Conservation (phyloP, 64 coral and sea anemone genomes). For the Pachyseris speciosa region DNA sequence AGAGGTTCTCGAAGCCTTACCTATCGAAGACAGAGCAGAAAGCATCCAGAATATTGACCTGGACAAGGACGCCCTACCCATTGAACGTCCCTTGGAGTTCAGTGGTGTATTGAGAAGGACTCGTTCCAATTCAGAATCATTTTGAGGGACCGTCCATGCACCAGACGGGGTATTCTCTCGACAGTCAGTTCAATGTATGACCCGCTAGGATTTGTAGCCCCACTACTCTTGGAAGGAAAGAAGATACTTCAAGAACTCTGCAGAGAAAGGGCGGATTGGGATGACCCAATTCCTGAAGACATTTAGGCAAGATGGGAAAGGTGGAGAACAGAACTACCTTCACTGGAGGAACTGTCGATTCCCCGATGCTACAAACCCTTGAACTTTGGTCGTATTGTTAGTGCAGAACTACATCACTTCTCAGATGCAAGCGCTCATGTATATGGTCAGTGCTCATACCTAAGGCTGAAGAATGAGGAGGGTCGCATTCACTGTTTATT, state of each 20-base stretch:
- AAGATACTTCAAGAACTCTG: neutral
- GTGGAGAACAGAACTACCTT: neutral
- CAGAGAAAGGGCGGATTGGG: neutral
- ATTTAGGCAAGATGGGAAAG: neutral
- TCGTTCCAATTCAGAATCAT: neutral
- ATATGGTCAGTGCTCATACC: constrained; percentile 5
- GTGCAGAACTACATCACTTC: neutral
- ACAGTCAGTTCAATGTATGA: neutral
- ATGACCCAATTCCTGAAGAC: neutral
- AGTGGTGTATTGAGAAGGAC: neutral
- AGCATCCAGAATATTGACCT: neutral
- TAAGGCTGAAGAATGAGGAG: neutral
- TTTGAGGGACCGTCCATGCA: neutral
- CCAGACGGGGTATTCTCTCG: neutral
- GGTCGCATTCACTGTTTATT: neutral
- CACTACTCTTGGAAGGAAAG: neutral
- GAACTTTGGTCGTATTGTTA: neutral
- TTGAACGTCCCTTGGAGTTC: neutral
- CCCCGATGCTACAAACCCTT: neutral
- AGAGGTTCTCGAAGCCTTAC: constrained; percentile 20
- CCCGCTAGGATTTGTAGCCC: neutral
- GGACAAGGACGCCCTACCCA: neutral
- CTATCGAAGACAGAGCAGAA: neutral
- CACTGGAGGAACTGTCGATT: neutral
- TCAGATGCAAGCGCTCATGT: neutral